Evolutionary conservation across 2,113 vertebrate species (phyloP).

Genomic region (Mus spicilegus): DNA sequence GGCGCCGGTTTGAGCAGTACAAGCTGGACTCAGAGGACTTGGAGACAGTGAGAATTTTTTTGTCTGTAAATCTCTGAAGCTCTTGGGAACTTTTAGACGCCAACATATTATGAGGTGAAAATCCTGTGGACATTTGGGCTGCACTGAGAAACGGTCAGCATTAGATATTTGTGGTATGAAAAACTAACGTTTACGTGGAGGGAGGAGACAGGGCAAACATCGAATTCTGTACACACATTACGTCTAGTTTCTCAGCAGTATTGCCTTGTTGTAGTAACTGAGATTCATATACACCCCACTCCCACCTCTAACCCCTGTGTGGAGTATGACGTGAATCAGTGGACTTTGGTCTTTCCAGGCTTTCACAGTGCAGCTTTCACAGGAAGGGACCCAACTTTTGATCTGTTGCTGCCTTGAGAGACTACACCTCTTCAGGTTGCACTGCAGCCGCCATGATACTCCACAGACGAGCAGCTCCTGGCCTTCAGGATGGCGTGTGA

Average conservation of each 20-base stretch:
- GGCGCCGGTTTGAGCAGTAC: conserved; percentile 51
- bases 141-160: conserved; percentile 36
- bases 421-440: not conserved
- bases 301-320: not conserved
- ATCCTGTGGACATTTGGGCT: conserved; percentile 75
- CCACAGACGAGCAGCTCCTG: not conserved
- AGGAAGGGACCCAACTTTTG: not conserved
- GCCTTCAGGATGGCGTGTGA: not conserved
- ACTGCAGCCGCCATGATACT: not conserved
- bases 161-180: not conserved
- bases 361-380: not conserved
- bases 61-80: conserved; percentile 71
- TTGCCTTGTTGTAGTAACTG: conserved; percentile 7
- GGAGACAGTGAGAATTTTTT: not conserved
- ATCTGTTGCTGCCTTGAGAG: not conserved
- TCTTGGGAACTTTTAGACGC: conserved; percentile 65
- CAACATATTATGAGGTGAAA: conserved; percentile 68
- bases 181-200: not conserved
- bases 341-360: not conserved
- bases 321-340: not conserved
- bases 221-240: not conserved
- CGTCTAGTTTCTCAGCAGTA: not conserved
- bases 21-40: conserved; percentile 17
- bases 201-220: not conserved
- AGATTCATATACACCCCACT: not conserved